A percentile compares a stretch with the other conserved stretches of the same genome.
Evolutionary conservation across 2,113 vertebrate species (phyloP).

Genomic region (Chelonoidis abingdonii): DNA sequence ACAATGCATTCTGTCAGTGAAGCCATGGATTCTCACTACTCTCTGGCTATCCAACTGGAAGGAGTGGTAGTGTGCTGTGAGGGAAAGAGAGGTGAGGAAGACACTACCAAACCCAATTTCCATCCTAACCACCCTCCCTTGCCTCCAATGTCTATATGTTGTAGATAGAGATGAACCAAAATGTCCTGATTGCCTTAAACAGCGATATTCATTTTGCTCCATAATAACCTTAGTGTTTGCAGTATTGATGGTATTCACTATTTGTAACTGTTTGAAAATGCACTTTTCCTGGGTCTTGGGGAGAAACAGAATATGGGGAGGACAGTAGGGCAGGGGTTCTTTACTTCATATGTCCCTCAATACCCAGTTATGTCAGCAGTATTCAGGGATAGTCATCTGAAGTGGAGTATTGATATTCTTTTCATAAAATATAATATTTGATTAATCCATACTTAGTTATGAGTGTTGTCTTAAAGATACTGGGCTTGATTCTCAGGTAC

Average conservation of each 20-base stretch:
- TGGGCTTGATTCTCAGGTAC: neutral
- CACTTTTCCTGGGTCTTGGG: neutral
- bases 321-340: neutral
- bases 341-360: neutral
- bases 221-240: neutral
- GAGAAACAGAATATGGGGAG: neutral
- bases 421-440: neutral
- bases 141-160: neutral
- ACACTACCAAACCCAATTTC: neutral
- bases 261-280: neutral
- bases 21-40: neutral
- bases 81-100: neutral
- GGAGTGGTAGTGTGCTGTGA: neutral
- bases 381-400: neutral
- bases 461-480: neutral
- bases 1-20: neutral
- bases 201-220: neutral
- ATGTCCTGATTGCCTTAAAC: neutral
- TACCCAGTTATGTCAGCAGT: neutral
- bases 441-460: fast-evolving
- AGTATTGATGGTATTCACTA: neutral
- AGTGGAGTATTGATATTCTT: neutral
- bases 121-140: neutral
- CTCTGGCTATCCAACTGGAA: neutral
- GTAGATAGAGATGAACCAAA: neutral